phyloP scores from a whole-genome alignment of 35 echinoderm and acorn worm genomes.

The Diadema setosum region DNA sequence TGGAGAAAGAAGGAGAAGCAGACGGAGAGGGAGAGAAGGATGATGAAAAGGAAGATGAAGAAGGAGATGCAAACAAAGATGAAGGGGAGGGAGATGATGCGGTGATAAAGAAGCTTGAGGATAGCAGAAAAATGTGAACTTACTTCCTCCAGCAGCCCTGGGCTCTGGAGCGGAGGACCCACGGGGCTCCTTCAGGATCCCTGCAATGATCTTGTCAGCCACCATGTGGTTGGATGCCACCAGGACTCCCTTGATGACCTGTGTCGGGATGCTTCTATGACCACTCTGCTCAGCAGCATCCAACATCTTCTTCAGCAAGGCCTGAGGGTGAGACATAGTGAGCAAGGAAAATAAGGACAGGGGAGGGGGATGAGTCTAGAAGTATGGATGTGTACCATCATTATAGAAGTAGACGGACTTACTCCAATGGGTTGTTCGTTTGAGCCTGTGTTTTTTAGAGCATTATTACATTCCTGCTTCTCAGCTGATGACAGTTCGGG shows the following conservation, averaged over 20 bases:
- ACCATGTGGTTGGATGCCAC: constrained; percentile 53
- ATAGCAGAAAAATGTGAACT: background rate
- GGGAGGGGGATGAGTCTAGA: too few species aligned
- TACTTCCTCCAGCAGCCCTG: constrained; percentile 1
- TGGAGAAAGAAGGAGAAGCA: background rate
- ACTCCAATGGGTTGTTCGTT: background rate
- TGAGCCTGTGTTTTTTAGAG: background rate
- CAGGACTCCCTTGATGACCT: constrained; percentile 66
- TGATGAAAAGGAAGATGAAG: background rate
- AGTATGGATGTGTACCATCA: too few species aligned
- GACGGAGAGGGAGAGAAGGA: background rate
- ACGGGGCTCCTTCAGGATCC: constrained; percentile 65
- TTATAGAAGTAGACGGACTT: background rate
- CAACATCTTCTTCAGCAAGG: constrained; percentile 65
- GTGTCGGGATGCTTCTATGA: constrained; percentile 58
- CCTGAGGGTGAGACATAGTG: too few species aligned
- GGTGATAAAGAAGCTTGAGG: too few species aligned
- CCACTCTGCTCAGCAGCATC: constrained; percentile 59
- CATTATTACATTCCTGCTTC: background rate
- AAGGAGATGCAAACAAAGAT: background rate
- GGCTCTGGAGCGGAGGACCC: background rate
- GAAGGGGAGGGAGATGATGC: background rate
- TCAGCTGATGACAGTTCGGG: too few species aligned
- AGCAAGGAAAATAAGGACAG: background rate
- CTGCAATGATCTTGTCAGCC: constrained; percentile 69